phyloP scores from a whole-genome alignment of 2,888 invertebrate genomes.

The Xylota segnis region DNA sequence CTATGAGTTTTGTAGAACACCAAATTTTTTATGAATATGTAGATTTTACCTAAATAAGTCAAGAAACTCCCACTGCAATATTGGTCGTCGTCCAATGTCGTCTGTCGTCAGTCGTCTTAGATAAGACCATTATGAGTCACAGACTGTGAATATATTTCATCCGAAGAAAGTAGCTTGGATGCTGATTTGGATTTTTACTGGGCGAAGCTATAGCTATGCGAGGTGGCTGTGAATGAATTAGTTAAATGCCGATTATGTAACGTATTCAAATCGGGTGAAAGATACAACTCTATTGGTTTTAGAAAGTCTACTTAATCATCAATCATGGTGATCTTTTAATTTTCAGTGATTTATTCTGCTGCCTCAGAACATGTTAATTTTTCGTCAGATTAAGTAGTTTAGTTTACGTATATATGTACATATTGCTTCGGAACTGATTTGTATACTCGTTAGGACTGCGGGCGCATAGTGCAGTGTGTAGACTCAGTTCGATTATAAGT shows the following conservation, averaged over 20 bases:
- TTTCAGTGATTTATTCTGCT: neutral
- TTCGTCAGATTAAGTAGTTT: neutral
- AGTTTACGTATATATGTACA: too few relatives aligned
- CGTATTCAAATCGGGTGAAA: neutral
- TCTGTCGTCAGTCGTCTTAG: too few relatives aligned
- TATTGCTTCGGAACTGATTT: too few relatives aligned
- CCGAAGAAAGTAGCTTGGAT: constrained; percentile 1
- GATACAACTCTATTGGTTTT: constrained; percentile 13
- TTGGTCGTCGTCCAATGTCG: neutral
- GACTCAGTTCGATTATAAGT: too few relatives aligned
- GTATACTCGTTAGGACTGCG: too few relatives aligned
- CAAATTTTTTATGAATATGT: neutral
- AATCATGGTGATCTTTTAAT: neutral
- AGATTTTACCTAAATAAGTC: neutral
- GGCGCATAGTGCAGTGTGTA: too few relatives aligned
- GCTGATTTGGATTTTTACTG: neutral
- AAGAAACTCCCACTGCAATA: neutral
- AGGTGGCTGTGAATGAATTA: neutral
- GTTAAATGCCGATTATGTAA: constrained; percentile 5
- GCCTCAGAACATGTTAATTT: constrained; percentile 15
- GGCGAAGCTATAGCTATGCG: neutral
- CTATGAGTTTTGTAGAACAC: neutral
- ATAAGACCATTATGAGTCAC: constrained; percentile 2
- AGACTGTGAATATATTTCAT: neutral
- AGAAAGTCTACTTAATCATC: constrained; percentile 17